These are phyloP conservation scores for Hydriomena furcata DNA, from an alignment of 2,888 invertebrate genomes.

Conservation along the genomic window DNA sequence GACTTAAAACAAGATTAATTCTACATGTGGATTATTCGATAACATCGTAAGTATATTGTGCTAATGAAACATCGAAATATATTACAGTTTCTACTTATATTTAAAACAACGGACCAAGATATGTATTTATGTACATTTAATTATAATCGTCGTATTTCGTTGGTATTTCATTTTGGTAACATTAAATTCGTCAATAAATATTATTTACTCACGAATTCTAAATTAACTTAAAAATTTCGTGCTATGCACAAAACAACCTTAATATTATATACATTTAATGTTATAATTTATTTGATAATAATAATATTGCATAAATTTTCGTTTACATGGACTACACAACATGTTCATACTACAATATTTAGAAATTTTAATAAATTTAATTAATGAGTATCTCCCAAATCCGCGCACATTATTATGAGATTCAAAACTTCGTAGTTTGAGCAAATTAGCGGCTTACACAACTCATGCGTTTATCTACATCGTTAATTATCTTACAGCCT, in stretches of 20 bases:
- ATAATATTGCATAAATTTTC: conserved; percentile 34
- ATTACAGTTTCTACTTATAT: conserved; percentile 47
- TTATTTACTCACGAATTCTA: conserved; percentile 47
- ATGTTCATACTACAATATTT: conserved; percentile 25
- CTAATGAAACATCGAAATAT: conserved; percentile 41
- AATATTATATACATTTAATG: conserved; percentile 45
- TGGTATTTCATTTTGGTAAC: conserved; percentile 51
- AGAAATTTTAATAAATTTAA: conserved; percentile 23
- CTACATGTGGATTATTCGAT: conserved; percentile 35
- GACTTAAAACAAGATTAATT: conserved; percentile 43
- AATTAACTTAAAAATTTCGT: conserved; percentile 34
- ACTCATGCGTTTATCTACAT: conserved; percentile 48
- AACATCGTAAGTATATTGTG: conserved; percentile 24
- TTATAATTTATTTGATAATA: conserved; percentile 19
- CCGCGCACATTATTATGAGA: conserved; percentile 42
- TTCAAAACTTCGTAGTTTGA: conserved; percentile 61
- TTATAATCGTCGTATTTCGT: conserved; percentile 51
- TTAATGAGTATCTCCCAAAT: conserved; percentile 23
- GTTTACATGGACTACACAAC: conserved; percentile 27
- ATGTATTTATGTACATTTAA: conserved; percentile 55
- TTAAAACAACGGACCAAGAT: conserved; percentile 64
- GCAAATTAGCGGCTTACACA: conserved; percentile 64
- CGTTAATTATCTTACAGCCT: conserved; percentile 43
- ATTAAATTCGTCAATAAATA: conserved; percentile 50
- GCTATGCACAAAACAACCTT: conserved; percentile 64